Conservation (phyloP, 2,888 invertebrate genomes). For the Tiliacea aurago region DNA sequence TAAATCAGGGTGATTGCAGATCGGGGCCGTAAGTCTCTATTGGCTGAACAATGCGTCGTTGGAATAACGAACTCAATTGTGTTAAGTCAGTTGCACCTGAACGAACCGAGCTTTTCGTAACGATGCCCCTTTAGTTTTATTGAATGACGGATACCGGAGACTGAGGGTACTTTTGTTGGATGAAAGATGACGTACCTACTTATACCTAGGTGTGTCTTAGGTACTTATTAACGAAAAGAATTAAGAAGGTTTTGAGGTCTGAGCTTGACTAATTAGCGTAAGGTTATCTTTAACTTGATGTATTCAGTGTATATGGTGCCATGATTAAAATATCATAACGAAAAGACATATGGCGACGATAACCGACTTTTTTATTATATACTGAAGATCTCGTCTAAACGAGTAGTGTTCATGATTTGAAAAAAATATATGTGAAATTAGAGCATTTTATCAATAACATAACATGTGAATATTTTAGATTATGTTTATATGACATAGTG, state of each 20-base stretch:
- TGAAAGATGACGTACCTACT: not conserved
- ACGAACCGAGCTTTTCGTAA: slow-evolving; percentile 63
- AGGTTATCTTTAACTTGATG: not conserved
- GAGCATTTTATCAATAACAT: no score
- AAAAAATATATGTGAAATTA: no score
- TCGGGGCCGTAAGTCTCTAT: slow-evolving; percentile 74
- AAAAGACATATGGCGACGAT: no score
- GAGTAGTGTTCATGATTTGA: no score
- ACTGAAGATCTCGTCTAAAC: no score
- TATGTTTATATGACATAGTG: no score
- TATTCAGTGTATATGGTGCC: not conserved
- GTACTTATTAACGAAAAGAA: not conserved
- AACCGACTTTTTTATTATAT: no score
- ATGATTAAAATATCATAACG: not conserved
- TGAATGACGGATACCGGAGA: slow-evolving; percentile 44
- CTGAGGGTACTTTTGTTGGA: slow-evolving; percentile 19
- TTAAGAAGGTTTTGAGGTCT: no score
- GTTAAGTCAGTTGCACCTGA: slow-evolving; percentile 78
- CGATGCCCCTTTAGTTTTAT: slow-evolving; percentile 62
- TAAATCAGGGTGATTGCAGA: slow-evolving; percentile 79
- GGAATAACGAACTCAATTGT: slow-evolving; percentile 85
- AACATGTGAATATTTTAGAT: no score
- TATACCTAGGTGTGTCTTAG: not conserved
- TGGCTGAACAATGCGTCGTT: slow-evolving; percentile 77
- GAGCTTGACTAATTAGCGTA: not conserved